Percentiles rank a stretch among this genome's conserved stretches.
Evolutionary conservation across 2,113 vertebrate species (phyloP).

Genomic region (Sceloporus undulatus): DNA sequence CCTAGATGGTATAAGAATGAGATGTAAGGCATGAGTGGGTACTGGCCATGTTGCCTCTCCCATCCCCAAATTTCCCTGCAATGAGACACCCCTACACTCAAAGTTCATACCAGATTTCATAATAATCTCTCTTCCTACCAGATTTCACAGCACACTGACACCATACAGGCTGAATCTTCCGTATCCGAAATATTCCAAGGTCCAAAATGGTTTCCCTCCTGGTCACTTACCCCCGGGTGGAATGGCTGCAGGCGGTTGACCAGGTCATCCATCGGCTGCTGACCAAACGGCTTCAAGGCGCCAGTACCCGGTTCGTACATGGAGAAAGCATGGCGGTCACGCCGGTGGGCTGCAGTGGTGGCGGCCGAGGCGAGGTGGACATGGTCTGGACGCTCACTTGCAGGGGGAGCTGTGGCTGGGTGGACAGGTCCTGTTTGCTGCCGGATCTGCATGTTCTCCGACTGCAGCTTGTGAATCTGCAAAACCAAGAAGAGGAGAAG

Average conservation of each 20-base stretch:
- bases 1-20: constrained; percentile 53
- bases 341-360: constrained; percentile 70
- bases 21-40: background rate
- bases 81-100: no score
- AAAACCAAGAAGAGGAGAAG: rapidly evolving
- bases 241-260: constrained; percentile 91
- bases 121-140: no score
- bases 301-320: constrained; percentile 93
- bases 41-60: no score
- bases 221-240: constrained; percentile 86
- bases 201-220: no score
- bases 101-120: no score
- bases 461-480: constrained; percentile 96
- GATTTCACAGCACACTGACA: no score
- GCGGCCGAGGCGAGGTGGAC: constrained; percentile 55
- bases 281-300: constrained; percentile 85
- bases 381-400: constrained; percentile 78
- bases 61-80: no score
- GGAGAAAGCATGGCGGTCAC: constrained; percentile 94
- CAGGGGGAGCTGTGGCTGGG: constrained; percentile 47
- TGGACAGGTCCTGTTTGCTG: constrained; percentile 74
- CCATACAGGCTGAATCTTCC: no score
- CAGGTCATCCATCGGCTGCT: constrained; percentile 88
- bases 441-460: constrained; percentile 92
- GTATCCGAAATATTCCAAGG: no score